Evolutionary conservation across 2,888 invertebrate genomes (phyloP).

Genomic region (Xanthia icteritia): DNA sequence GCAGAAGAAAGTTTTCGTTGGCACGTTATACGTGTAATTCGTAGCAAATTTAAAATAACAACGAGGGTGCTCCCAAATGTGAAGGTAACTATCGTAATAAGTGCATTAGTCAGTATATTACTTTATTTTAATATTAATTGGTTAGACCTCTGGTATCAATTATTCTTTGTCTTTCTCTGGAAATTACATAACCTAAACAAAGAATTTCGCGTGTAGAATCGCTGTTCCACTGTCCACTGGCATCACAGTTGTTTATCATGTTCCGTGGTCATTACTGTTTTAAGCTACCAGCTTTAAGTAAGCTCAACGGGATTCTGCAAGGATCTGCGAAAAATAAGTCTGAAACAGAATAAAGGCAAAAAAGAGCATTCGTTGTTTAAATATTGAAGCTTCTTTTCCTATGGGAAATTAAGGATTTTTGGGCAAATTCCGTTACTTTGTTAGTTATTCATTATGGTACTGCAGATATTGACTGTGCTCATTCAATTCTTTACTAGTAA

Average conservation of each 20-base stretch:
- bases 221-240: background rate
- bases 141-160: background rate
- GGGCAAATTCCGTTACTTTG: no score
- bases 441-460: background rate
- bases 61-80: background rate
- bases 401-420: conserved; percentile 27
- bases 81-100: background rate
- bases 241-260: background rate
- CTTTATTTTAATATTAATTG: background rate
- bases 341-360: background rate
- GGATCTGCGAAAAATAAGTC: background rate
- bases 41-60: background rate
- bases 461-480: background rate
- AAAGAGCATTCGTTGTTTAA: background rate
- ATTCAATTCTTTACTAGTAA: background rate
- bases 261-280: background rate
- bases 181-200: background rate
- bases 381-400: conserved; percentile 6
- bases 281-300: background rate
- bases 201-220: background rate
- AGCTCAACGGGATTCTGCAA: background rate
- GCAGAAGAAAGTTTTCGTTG: background rate
- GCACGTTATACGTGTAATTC: background rate
- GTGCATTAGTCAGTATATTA: background rate
- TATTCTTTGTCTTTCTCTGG: background rate